A percentile compares a stretch with the other conserved stretches of the same genome.
Evolutionary conservation across 2,797 vertebrate species (phyloP).

Genomic region (Falco berigora): DNA sequence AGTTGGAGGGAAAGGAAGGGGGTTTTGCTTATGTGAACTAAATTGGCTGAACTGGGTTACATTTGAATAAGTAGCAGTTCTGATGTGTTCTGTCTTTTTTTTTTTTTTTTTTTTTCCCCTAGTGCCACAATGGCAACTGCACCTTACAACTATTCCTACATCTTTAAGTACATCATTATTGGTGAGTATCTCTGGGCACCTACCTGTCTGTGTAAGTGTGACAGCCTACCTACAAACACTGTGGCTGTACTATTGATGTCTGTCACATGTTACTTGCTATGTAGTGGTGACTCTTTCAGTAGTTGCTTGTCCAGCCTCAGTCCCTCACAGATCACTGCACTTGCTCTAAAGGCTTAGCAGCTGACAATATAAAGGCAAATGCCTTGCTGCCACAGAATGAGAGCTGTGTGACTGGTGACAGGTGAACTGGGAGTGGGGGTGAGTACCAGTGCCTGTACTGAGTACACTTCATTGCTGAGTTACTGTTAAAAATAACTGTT

Average conservation of each 20-base stretch:
- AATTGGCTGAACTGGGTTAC: neutral
- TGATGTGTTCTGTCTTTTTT: neutral
- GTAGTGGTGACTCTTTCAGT: neutral
- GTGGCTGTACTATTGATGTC: neutral
- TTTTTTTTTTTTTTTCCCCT: constrained; percentile 54
- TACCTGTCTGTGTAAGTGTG: neutral
- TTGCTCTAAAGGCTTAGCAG: neutral
- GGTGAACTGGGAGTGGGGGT: neutral
- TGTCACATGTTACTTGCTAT: neutral
- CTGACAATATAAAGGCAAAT: neutral
- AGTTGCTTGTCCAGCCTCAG: neutral
- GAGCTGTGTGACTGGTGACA: neutral
- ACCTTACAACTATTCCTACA: constrained; percentile 99
- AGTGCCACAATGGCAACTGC: constrained; percentile 98
- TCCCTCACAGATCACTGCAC: neutral
- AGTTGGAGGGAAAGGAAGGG: rapidly evolving
- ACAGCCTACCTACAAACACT: neutral
- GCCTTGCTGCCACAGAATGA: neutral
- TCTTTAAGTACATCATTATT: constrained; percentile 99
- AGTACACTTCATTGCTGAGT: neutral
- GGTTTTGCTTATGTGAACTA: neutral
- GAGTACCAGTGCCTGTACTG: neutral
- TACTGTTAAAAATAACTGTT: neutral
- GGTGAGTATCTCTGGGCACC: constrained; percentile 77
- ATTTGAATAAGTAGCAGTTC: neutral